phyloP scores from a whole-genome alignment of 2,797 vertebrate genomes.

The Peromyscus aztecus region DNA sequence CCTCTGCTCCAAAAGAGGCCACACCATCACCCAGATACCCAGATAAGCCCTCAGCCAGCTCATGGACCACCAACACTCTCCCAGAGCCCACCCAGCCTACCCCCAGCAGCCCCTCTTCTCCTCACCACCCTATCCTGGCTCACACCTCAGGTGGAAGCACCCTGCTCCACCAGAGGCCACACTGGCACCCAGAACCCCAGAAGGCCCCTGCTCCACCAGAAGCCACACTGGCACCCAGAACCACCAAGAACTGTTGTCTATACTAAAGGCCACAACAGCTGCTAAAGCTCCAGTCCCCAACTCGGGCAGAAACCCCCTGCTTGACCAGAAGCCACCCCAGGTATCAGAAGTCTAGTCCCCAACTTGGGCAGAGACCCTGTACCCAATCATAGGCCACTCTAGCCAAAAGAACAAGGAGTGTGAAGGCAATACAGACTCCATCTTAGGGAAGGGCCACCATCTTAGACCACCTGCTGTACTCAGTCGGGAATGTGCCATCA shows the following conservation, averaged over 20 bases:
- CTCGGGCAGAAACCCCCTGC: background rate
- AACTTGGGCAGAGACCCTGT: background rate
- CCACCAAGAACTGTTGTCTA: background rate
- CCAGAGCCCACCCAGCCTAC: background rate
- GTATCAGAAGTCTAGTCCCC: background rate
- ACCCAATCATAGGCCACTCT: background rate
- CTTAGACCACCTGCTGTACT: too few relatives aligned
- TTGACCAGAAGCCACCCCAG: background rate
- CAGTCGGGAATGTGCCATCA: too few relatives aligned
- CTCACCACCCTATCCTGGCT: background rate
- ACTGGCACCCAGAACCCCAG: too few relatives aligned
- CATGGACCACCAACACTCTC: background rate
- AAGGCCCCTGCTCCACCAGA: background rate
- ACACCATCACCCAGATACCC: background rate
- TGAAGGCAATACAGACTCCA: too few relatives aligned
- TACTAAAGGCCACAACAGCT: background rate
- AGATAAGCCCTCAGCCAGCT: background rate
- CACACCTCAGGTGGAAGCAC: background rate
- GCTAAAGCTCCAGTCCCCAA: background rate
- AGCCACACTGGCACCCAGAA: background rate
- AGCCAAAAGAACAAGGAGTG: background rate
- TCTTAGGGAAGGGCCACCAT: too few relatives aligned
- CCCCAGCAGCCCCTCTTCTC: background rate
- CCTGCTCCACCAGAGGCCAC: background rate
- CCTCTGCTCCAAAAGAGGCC: background rate